phyloP scores from a whole-genome alignment of 2,888 invertebrate species.

The Arge pagana region DNA sequence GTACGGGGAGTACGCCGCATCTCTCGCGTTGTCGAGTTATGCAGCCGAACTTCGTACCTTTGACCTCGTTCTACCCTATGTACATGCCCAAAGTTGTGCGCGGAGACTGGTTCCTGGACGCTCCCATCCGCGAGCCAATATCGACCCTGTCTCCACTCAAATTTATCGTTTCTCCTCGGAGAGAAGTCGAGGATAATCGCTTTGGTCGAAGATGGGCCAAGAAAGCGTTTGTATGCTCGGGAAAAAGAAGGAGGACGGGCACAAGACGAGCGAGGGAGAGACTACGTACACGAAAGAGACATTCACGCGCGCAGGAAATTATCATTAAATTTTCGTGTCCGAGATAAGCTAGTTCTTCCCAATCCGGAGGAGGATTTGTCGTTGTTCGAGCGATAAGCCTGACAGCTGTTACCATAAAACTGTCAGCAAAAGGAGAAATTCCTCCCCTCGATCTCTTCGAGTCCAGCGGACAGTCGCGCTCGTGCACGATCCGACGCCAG shows the following conservation, averaged over 20 bases:
- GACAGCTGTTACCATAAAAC: constrained; percentile 6
- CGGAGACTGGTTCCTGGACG: no score
- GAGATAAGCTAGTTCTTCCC: constrained; percentile 1
- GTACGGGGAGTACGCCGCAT: constrained; percentile 2
- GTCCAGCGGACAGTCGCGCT: no score
- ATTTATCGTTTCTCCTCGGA: no score
- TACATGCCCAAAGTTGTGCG: no score
- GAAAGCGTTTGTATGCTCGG: no score
- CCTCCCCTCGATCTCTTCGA: no score
- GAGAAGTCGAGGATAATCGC: no score
- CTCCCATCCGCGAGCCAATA: no score
- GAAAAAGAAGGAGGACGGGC: constrained; percentile 19
- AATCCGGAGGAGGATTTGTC: constrained; percentile 10
- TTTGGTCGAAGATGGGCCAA: no score
- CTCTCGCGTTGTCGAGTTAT: constrained; percentile 7
- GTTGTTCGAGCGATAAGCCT: neutral
- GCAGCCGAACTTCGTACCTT: constrained; percentile 1
- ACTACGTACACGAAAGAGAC: neutral
- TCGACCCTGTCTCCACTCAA: no score
- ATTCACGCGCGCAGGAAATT: neutral
- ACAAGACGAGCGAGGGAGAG: constrained; percentile 18
- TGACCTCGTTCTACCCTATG: neutral
- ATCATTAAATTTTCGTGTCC: neutral
- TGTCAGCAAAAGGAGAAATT: constrained; percentile 2
- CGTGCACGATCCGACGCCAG: neutral